A percentile compares a stretch with the other conserved stretches of the same genome.
These are phyloP conservation scores for Cerceris ruficornis DNA, from an alignment of 2,888 invertebrate species.

Conservation along the genomic window DNA sequence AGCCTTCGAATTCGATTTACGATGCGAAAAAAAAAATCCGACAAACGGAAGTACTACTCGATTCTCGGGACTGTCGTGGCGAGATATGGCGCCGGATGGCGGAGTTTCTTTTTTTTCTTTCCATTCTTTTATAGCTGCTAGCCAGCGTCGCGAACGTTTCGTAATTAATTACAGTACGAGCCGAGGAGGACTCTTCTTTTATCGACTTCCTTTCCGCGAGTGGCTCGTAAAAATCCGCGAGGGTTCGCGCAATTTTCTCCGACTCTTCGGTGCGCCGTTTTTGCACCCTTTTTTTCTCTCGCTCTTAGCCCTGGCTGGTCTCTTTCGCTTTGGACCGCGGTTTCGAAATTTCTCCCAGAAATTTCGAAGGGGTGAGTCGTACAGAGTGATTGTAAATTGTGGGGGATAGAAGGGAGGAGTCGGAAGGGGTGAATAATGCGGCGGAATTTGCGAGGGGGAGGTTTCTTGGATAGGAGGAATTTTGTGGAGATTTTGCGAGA, in stretches of 20 bases:
- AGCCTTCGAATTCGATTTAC: slow-evolving; percentile 46
- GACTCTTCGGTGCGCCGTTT: not conserved
- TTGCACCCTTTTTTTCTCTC: not conserved
- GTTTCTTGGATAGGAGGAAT: no score
- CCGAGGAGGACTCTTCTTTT: slow-evolving; percentile 69
- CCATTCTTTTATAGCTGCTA: slow-evolving; percentile 69
- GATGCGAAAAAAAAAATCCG: slow-evolving; percentile 50
- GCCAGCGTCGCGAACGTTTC: slow-evolving; percentile 68
- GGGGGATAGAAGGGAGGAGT: no score
- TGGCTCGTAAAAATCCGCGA: slow-evolving; percentile 63
- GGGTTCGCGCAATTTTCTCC: slow-evolving; percentile 48
- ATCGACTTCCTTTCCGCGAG: slow-evolving; percentile 73
- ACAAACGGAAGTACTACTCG: not conserved
- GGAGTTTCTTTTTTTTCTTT: slow-evolving; percentile 41
- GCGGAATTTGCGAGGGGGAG: no score
- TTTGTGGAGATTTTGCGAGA: no score
- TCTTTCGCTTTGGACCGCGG: slow-evolving; percentile 13
- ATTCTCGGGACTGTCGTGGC: no score
- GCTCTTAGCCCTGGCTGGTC: not conserved
- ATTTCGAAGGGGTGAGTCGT: no score
- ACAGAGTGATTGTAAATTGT: no score
- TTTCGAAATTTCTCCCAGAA: not conserved
- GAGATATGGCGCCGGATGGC: no score
- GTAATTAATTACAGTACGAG: slow-evolving; percentile 75
- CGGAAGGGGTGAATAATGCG: no score